phyloP scores from a whole-genome alignment of 2,113 vertebrate genomes.

The Mustelus asterias region DNA sequence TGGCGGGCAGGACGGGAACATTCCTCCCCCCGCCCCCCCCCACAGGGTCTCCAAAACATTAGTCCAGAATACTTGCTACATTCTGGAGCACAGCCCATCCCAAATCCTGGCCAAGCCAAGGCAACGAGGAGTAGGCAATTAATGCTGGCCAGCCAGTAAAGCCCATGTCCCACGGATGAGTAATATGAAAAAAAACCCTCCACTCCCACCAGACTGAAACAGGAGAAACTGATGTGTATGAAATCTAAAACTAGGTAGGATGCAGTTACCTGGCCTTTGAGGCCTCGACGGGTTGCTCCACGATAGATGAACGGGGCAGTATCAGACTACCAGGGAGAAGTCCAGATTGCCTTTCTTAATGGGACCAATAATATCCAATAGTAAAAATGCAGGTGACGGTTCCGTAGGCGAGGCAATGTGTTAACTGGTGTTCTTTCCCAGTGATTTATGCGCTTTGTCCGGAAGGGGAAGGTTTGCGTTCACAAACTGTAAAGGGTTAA shows the following conservation, averaged over 20 bases:
- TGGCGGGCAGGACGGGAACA: too few relatives aligned
- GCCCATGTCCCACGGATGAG: too few relatives aligned
- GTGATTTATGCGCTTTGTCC: neutral
- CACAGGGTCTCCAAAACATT: too few relatives aligned
- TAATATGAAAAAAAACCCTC: neutral
- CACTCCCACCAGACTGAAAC: neutral
- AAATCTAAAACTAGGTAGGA: neutral
- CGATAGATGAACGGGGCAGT: neutral
- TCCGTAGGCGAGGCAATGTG: neutral
- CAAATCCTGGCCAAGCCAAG: too few relatives aligned
- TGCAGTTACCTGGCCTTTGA: neutral
- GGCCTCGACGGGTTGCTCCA: neutral
- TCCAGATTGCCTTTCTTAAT: neutral
- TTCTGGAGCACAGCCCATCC: too few relatives aligned
- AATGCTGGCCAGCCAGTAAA: too few relatives aligned
- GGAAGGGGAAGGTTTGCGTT: neutral
- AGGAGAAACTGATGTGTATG: neutral
- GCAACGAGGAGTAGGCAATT: too few relatives aligned
- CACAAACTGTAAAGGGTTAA: neutral
- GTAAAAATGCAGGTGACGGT: neutral
- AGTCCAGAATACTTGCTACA: too few relatives aligned
- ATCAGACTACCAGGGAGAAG: neutral
- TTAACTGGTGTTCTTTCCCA: neutral
- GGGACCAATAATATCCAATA: neutral
- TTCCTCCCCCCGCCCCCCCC: too few relatives aligned